These are phyloP conservation scores for Lithodes maja DNA, from an alignment of 2,888 invertebrate species.

Conservation along the genomic window DNA sequence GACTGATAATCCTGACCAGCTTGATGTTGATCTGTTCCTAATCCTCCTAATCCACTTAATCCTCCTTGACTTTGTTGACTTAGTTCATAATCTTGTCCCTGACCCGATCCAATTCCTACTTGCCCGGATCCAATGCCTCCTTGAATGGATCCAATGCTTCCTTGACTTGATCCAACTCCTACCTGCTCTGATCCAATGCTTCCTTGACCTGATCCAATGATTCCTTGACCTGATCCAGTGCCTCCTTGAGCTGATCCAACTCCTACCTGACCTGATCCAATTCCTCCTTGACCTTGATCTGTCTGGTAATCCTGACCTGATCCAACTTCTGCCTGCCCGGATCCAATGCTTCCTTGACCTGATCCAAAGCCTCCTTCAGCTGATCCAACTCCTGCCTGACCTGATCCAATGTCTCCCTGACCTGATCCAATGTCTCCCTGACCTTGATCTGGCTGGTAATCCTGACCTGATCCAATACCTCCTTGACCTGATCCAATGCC, in stretches of 20 bases:
- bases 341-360: not conserved
- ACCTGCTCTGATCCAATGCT: not conserved
- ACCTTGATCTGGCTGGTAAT: not conserved
- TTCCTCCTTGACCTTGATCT: not conserved
- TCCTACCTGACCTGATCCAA: not conserved
- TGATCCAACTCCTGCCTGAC: not conserved
- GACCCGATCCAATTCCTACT: not conserved
- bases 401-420: not conserved
- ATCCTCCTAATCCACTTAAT: not conserved
- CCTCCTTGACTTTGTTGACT: constrained; percentile 2
- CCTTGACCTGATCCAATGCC: not conserved
- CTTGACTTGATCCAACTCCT: not conserved
- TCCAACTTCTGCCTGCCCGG: constrained; percentile 2
- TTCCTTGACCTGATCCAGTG: constrained; percentile 1
- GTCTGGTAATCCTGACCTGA: not conserved
- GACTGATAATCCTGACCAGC: not conserved
- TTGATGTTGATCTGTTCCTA: not conserved
- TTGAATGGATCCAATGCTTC: not conserved
- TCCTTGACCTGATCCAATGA: not conserved
- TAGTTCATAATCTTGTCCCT: not conserved
- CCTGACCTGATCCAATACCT: not conserved
- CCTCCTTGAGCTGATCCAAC: not conserved
- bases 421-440: not conserved
- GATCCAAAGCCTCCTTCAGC: not conserved
- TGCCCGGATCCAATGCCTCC: not conserved